Conservation (phyloP, 2,888 invertebrate genomes). For the Seladonia tumulorum region DNA sequence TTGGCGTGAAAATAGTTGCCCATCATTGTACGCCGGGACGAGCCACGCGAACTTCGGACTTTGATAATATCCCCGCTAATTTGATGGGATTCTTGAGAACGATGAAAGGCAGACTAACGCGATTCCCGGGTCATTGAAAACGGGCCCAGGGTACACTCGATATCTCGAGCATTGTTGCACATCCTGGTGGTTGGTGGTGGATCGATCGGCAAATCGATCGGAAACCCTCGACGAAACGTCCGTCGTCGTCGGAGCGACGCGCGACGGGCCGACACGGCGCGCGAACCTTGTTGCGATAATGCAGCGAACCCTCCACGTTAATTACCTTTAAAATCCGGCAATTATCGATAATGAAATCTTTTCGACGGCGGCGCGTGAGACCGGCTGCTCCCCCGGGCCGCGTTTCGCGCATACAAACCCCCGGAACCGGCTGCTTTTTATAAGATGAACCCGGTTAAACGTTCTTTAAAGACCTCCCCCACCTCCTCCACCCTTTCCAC, state of each 20-base stretch:
- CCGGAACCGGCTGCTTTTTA: conserved; percentile 33
- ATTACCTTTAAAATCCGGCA: conserved; percentile 28
- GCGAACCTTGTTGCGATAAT: background rate
- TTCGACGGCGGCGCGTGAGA: background rate
- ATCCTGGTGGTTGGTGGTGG: background rate
- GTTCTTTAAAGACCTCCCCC: conserved; percentile 52
- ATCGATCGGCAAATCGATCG: background rate
- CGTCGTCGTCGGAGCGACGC: background rate
- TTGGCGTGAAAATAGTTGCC: background rate
- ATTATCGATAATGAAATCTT: conserved; percentile 49
- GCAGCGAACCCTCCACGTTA: background rate
- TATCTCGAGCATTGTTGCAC: background rate
- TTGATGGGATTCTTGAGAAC: background rate
- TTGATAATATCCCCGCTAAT: background rate
- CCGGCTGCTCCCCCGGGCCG: background rate
- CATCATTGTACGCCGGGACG: background rate
- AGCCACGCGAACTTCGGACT: background rate
- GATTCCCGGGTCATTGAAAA: background rate
- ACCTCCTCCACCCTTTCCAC: background rate
- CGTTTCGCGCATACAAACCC: conserved; percentile 37
- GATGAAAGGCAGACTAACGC: background rate
- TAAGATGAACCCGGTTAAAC: conserved; percentile 55
- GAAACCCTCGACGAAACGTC: background rate
- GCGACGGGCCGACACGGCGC: too few species aligned
- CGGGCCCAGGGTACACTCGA: background rate